Evolutionary conservation across 2,888 invertebrate species (phyloP), one percentile per base, ranked within the genome.

Genomic region (Ectropis crepuscularia): DNA sequence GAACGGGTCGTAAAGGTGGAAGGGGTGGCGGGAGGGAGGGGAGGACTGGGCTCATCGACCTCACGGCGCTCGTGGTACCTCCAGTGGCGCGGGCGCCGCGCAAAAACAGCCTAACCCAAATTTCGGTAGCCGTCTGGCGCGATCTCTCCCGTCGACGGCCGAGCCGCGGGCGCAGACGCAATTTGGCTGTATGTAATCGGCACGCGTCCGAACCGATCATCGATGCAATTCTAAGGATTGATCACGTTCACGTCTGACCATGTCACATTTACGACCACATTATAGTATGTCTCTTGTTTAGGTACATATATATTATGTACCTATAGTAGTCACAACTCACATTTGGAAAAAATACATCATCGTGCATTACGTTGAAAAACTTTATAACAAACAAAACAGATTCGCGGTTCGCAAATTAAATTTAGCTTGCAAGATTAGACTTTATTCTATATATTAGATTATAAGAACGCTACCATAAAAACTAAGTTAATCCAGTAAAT

Each of bases 81-180:
- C 67, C 82, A 82, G 41, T 38, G 55, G 53, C 64, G 64, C 85
- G 84, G 85, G 86, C 86, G 87, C 80, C 75, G 77, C 74, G 78
- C 79, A 89, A 90, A 90, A 90, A 89, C 77, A 78, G 81, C 82
- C 86, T 87, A 89, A 92, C 89, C 89, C 86, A 87, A 91, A 90
- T 92, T 91, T 90, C 88, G 85, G 90, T 87, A 88, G 89, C 87
- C 73, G 89, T 87, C 88, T 88, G 89, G 82, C 80, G 74, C 81
- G 82, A 87, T 88, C 84, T 85, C 84, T 86, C 87, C 84, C 78
- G 79, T 73, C 70, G 71, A 74, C 78, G 79, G 72, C 70, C 71
- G 75, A 76, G 73, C 76, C 79, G 80, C 74, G 76, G 71, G 75
- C 75, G 74, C 72, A 61, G 65, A 68, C 66, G 65, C 70, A 74